Conservation (phyloP, 2,113 vertebrate species). For the Paedocypris sp. region DNA sequence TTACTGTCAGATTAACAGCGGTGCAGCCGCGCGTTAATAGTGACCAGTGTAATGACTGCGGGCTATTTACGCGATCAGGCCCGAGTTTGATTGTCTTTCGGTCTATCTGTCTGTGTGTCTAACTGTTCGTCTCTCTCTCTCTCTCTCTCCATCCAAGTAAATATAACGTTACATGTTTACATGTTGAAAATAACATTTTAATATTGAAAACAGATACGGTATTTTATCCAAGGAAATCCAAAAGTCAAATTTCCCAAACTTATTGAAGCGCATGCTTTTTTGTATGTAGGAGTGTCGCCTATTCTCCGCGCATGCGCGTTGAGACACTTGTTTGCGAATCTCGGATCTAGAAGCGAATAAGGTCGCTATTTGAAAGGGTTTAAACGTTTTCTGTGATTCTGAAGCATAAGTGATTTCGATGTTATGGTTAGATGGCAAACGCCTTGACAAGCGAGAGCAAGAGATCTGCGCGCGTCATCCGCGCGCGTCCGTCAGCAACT, state of each 20-base stretch:
- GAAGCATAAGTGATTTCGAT: neutral
- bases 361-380: too few relatives aligned
- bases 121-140: neutral
- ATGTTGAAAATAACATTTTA: too few relatives aligned
- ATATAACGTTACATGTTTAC: neutral
- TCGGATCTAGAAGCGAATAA: too few relatives aligned
- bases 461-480: neutral
- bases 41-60: neutral
- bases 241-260: too few relatives aligned
- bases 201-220: too few relatives aligned
- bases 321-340: too few relatives aligned
- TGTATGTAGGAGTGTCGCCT: too few relatives aligned
- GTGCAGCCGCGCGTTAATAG: neutral
- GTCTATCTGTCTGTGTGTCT: neutral
- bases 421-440: neutral
- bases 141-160: neutral
- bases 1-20: slow-evolving; percentile 22
- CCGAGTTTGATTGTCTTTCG: neutral
- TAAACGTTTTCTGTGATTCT: neutral
- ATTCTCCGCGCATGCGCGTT: slow-evolving; percentile 17
- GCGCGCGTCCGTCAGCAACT: neutral
- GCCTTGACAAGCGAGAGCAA: slow-evolving; percentile 1
- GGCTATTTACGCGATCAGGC: neutral
- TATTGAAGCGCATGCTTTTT: too few relatives aligned
- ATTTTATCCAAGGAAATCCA: too few relatives aligned